Base-by-base conservation (phyloP, 2,113 vertebrate species). In the Oryzias melastigma region DNA sequence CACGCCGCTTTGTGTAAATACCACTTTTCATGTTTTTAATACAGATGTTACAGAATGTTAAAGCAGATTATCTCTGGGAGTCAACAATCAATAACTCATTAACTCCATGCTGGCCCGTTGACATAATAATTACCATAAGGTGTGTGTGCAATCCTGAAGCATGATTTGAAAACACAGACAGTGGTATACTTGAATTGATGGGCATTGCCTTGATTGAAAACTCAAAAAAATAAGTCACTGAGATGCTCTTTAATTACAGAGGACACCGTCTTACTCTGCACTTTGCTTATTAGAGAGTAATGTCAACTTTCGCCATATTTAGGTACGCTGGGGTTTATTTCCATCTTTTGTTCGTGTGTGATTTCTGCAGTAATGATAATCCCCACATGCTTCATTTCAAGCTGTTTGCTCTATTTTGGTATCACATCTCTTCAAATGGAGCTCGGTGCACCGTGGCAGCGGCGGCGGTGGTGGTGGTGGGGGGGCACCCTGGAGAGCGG, bases 321-420 rank as follows among this genome's bases (percentile, higher is more conserved):
- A 29, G 65, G 61, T 41, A 58, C 54, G 43, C 40, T 40, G 56
- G 35, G 62, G 35, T 76, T 82, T 52, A 50, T 58, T 66, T 62
- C 60, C 46, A 62, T 60, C 51, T 53, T 73, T 64, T 68, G 49
- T 78, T 73, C 50, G 47, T 17, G 14, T 78, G 54, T 71, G 61
- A 64, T 74, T 86, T 73, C 10, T 52, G 54, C 42, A 7, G 51
- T 68, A 67, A 58, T 59, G 75, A 78, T 75, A 66, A 73, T 80
- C 63, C 68, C 67, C 55, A 58, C 58, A 29, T 77, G 74, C 73
- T 77, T 84, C 70, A 68, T 65, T 84, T 76, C 62, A 61, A 75
- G 70, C 72, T 59, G 73, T 85, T 84, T 83, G 81, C 78, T 80
- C 80, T 86, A 83, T 85, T 89, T 87, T 75, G 55, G 80, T 74